phyloP scores from a whole-genome alignment of 1,140 invertebrate species.

The Dendroctonus valens region DNA sequence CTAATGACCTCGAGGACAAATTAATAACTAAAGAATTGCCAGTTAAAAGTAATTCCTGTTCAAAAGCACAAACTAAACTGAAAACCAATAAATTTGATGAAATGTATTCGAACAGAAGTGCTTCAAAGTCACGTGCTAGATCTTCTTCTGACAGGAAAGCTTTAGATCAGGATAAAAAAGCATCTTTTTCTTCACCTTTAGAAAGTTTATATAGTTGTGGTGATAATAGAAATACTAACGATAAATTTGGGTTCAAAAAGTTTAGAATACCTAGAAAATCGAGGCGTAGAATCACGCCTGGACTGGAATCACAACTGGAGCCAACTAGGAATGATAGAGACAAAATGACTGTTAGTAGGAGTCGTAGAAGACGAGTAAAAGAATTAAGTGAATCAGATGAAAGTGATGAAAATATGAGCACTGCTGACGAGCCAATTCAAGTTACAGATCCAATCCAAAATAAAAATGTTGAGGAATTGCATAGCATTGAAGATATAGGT shows the following conservation, averaged over 20 bases:
- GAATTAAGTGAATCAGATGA: background rate
- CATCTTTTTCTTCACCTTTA: constrained; percentile 50
- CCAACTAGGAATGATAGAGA: background rate
- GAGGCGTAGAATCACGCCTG: no score
- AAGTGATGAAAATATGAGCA: background rate
- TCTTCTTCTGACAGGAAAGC: constrained; percentile 19
- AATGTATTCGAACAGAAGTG: constrained; percentile 34
- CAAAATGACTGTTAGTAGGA: background rate
- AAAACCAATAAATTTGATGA: constrained; percentile 33
- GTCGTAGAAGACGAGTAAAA: background rate
- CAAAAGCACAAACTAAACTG: no score
- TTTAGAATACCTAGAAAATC: constrained; percentile 67
- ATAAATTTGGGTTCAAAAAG: constrained; percentile 60
- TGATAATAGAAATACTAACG: constrained; percentile 48
- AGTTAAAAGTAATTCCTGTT: no score
- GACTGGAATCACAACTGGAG: constrained; percentile 18
- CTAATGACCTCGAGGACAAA: no score
- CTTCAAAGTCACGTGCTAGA: constrained; percentile 19
- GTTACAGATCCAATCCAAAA: no score
- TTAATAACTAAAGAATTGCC: no score
- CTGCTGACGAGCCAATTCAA: no score
- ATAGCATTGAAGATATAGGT: no score
- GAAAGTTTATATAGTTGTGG: constrained; percentile 59
- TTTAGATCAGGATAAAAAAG: constrained; percentile 10
- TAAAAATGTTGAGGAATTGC: no score